Evolutionary conservation across 1,140 invertebrate species (phyloP).

Genomic region (Palaemon carinicauda): DNA sequence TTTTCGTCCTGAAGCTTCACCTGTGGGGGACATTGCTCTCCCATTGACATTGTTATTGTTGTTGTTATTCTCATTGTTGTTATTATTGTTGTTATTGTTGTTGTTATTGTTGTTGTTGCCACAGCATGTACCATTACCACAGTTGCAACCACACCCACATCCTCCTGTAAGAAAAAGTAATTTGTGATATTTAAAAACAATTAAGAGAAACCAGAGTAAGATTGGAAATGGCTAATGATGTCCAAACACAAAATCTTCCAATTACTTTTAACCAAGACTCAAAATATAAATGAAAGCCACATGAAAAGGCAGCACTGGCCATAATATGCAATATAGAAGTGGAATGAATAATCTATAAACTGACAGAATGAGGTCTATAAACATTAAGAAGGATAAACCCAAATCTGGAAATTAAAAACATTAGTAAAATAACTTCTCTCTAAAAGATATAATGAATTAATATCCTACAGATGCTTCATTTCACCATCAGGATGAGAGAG

Average conservation of each 20-base stretch:
- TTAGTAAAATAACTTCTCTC: no score
- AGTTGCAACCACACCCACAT: slow-evolving; percentile 1
- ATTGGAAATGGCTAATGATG: not conserved
- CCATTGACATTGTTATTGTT: slow-evolving; percentile 29
- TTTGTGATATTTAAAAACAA: not conserved
- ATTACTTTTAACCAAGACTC: not conserved
- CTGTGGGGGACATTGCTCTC: not conserved
- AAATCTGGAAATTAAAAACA: no score
- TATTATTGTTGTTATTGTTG: slow-evolving; percentile 35
- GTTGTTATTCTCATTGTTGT: slow-evolving; percentile 36
- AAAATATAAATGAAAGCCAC: no score
- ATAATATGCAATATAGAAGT: no score
- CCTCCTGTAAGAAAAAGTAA: not conserved
- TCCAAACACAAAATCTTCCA: not conserved
- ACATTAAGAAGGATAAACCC: no score
- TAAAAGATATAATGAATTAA: no score
- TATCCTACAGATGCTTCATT: no score
- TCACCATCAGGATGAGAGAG: no score
- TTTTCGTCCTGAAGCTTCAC: not conserved
- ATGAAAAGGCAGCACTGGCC: no score
- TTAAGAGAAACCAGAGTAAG: not conserved
- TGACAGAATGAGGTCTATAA: no score
- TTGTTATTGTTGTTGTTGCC: slow-evolving; percentile 29
- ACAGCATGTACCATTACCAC: not conserved
- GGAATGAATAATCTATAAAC: no score